Evolutionary conservation across 2,113 vertebrate genomes (phyloP).

Genomic region (Xiphophorus couchianus): DNA sequence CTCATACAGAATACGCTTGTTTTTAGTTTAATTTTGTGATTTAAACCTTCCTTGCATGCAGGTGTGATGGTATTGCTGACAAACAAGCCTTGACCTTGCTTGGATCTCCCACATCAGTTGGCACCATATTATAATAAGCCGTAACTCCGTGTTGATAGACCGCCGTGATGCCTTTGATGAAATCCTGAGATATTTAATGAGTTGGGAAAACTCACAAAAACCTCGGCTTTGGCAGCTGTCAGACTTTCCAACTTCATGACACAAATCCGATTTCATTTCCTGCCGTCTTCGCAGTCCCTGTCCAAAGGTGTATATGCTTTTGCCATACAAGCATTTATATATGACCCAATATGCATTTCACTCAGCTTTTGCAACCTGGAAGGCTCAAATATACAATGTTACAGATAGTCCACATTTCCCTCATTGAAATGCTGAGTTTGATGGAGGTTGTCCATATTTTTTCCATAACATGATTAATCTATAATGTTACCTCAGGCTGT

Average conservation of each 20-base stretch:
- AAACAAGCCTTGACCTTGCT: conserved; percentile 10
- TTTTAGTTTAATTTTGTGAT: neutral
- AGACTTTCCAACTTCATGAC: conserved; percentile 11
- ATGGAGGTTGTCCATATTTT: conserved; percentile 60
- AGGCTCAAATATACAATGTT: conserved; percentile 44
- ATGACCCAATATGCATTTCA: conserved; percentile 35
- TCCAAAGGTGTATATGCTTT: conserved; percentile 2
- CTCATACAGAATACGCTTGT: too few relatives aligned
- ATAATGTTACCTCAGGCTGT: conserved; percentile 77
- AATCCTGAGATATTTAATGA: conserved; percentile 13
- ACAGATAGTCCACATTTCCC: conserved; percentile 54
- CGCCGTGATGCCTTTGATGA: conserved; percentile 5
- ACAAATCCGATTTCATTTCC: conserved; percentile 1
- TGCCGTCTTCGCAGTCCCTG: neutral
- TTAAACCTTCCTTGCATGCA: neutral
- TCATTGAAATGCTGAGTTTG: conserved; percentile 67
- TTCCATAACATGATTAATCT: conserved; percentile 77
- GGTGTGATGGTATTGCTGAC: neutral
- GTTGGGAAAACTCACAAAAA: conserved; percentile 24
- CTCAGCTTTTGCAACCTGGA: neutral
- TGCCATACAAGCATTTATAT: neutral
- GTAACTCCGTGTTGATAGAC: conserved; percentile 10
- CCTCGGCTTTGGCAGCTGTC: conserved; percentile 24
- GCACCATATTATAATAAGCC: conserved; percentile 1
- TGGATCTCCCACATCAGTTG: neutral